Conservation (phyloP, 2,888 invertebrate species). For the Amblyteles armatorius region DNA sequence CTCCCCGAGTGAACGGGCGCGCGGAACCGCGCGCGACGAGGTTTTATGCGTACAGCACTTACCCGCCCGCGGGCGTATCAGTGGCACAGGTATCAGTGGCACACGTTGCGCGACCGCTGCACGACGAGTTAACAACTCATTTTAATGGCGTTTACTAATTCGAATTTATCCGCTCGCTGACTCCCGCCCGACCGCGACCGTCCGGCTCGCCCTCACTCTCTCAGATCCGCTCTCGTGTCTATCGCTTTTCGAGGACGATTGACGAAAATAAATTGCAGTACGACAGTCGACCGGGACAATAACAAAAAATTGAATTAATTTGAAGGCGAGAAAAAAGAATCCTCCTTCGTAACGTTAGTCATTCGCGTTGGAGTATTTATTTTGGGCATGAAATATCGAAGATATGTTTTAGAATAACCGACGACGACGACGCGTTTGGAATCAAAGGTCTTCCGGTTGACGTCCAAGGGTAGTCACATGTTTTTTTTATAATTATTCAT, state of each 20-base stretch:
- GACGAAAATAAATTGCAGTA: conserved; percentile 45
- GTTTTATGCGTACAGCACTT: conserved; percentile 11
- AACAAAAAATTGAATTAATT: no score
- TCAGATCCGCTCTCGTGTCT: neutral
- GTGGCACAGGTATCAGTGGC: conserved; percentile 13
- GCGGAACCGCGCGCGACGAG: neutral
- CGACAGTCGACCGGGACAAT: neutral
- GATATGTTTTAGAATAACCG: no score
- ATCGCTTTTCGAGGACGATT: conserved; percentile 20
- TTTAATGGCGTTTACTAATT: conserved; percentile 75
- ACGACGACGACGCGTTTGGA: no score
- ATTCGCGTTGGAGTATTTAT: no score
- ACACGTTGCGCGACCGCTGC: conserved; percentile 49
- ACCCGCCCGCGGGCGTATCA: conserved; percentile 20
- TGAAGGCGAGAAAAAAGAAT: no score
- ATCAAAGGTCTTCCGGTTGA: no score
- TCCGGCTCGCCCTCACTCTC: conserved; percentile 10
- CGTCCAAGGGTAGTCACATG: no score
- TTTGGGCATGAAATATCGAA: no score
- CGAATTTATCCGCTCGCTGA: conserved; percentile 71
- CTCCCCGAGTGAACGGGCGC: conserved; percentile 9
- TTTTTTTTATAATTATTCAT: no score
- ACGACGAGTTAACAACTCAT: conserved; percentile 73
- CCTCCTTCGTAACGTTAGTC: no score
- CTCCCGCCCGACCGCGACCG: conserved; percentile 42